A percentile compares a stretch with the other conserved stretches of the same genome.
These are phyloP conservation scores for Urocitellus parryii DNA, from an alignment of 2,113 vertebrate species.

Conservation along the genomic window DNA sequence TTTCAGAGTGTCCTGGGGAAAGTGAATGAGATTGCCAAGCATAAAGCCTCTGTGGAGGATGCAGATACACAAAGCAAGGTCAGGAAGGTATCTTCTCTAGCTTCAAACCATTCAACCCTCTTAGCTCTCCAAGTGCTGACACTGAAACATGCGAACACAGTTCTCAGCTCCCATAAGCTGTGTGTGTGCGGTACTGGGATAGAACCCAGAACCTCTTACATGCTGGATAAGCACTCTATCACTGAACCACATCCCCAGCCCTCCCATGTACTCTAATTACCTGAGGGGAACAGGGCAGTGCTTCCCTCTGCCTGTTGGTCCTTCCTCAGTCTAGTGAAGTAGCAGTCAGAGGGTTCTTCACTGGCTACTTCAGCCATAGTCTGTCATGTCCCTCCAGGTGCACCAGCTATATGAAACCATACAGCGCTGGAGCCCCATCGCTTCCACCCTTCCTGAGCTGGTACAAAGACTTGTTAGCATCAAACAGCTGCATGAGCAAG, in stretches of 20 bases:
- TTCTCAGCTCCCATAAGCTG: not conserved
- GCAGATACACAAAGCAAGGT: slow-evolving; percentile 97
- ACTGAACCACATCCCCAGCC: too few relatives aligned
- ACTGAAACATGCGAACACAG: not conserved
- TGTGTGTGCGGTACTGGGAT: too few relatives aligned
- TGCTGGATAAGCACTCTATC: too few relatives aligned
- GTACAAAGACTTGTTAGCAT: slow-evolving; percentile 93
- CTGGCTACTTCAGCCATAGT: not conserved
- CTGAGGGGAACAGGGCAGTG: not conserved
- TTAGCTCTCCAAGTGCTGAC: not conserved
- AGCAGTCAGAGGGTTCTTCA: not conserved
- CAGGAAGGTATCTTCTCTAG: slow-evolving; percentile 22
- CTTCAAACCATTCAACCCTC: not conserved
- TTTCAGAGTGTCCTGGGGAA: slow-evolving; percentile 95
- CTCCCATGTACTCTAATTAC: not conserved
- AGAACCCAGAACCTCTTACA: too few relatives aligned
- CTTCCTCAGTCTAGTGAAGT: not conserved
- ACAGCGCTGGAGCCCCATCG: slow-evolving; percentile 94
- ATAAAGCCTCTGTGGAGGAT: slow-evolving; percentile 95
- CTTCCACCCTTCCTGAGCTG: slow-evolving; percentile 92
- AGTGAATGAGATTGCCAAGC: slow-evolving; percentile 97
- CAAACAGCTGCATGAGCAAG: slow-evolving; percentile 96
- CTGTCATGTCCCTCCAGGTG: slow-evolving; percentile 85
- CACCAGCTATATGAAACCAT: slow-evolving; percentile 93
- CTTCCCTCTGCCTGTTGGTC: not conserved